Percentiles rank a stretch among this genome's conserved stretches.
Conservation (phyloP, 2,888 invertebrate genomes). For the Ophion obscuratus region DNA sequence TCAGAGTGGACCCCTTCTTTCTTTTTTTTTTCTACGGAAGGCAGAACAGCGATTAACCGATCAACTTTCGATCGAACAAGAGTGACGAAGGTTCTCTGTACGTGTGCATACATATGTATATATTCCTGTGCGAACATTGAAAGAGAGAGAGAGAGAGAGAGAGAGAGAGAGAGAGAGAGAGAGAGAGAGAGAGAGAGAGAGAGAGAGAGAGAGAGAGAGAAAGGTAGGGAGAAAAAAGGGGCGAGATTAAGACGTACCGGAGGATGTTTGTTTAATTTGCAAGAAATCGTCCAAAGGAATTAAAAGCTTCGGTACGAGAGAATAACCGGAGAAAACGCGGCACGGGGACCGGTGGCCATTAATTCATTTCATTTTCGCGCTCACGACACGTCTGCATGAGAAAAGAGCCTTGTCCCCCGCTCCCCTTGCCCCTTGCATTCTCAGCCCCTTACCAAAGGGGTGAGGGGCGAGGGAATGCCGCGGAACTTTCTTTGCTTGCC, state of each 20-base stretch:
- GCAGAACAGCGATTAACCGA: background rate
- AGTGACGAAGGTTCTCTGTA: no score
- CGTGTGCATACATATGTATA: background rate
- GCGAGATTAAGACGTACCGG: slow-evolving; percentile 25
- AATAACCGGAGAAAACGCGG: slow-evolving; percentile 28
- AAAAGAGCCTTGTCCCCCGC: background rate
- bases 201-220: background rate
- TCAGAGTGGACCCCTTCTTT: slow-evolving; percentile 1
- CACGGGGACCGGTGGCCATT: slow-evolving; percentile 43
- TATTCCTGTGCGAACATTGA: background rate
- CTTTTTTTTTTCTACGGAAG: slow-evolving; percentile 26
- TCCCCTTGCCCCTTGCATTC: slow-evolving; percentile 20
- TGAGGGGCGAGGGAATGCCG: slow-evolving; percentile 16
- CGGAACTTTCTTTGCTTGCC: slow-evolving; percentile 53
- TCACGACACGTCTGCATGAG: slow-evolving; percentile 58
- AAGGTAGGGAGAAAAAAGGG: slow-evolving; percentile 4
- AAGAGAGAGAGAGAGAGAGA: no score
- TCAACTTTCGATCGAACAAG: slow-evolving; percentile 3
- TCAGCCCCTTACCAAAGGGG: background rate
- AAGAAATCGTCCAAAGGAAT: slow-evolving; percentile 74
- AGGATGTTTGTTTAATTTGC: slow-evolving; percentile 74
- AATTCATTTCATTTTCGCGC: slow-evolving; percentile 67
- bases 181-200: background rate
- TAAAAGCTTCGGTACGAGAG: slow-evolving; percentile 54
- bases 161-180: background rate